phyloP scores from a whole-genome alignment of 1,140 invertebrate species.

The Adoxophyes honmai region DNA sequence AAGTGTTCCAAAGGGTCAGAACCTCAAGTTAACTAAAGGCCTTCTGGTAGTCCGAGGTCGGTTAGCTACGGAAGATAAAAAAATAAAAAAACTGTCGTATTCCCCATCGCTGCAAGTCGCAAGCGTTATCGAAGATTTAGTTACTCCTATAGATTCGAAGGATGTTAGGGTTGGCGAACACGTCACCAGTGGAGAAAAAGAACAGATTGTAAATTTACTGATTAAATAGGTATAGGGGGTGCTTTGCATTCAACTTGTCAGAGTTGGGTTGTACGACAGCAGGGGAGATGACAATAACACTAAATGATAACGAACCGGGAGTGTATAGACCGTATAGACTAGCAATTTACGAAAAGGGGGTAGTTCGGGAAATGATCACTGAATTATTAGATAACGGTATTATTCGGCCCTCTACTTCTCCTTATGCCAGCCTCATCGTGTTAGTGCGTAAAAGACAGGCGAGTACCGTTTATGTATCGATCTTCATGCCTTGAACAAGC shows the following conservation, averaged over 20 bases:
- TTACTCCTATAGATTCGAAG: neutral
- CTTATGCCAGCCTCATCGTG: constrained; percentile 19
- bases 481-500: constrained; percentile 17
- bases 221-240: constrained; percentile 24
- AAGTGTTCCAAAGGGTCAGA: neutral
- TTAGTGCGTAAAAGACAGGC: constrained; percentile 24
- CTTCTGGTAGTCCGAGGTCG: neutral
- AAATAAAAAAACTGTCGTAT: neutral
- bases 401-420: constrained; percentile 40
- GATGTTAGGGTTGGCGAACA: neutral
- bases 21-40: neutral
- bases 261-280: constrained; percentile 23
- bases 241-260: constrained; percentile 25
- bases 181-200: neutral
- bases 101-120: neutral
- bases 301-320: constrained; percentile 24
- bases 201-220: neutral
- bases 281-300: constrained; percentile 24
- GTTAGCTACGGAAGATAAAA: neutral
- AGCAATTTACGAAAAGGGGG: constrained; percentile 26
- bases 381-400: constrained; percentile 42
- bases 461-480: constrained; percentile 23
- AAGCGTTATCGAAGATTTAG: neutral
- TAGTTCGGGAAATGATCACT: constrained; percentile 34
- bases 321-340: constrained; percentile 27